Evolutionary conservation across 2,113 vertebrate genomes (phyloP).

Genomic region (Pristiophorus japonicus): DNA sequence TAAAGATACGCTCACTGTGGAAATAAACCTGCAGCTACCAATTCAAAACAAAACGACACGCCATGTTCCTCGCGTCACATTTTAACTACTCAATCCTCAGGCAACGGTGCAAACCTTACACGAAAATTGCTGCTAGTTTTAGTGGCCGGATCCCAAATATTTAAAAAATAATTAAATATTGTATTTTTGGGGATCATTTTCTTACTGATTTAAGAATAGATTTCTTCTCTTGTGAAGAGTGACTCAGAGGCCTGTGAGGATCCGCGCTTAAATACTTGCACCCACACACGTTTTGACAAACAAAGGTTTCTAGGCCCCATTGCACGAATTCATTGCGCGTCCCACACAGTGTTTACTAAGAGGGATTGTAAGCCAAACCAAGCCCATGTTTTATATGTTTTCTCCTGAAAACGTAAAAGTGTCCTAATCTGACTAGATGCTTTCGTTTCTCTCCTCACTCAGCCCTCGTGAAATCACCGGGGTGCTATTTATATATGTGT

Average conservation of each 20-base stretch:
- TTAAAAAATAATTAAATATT: background rate
- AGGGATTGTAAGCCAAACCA: background rate
- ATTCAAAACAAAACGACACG: constrained; percentile 26
- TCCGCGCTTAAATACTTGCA: constrained; percentile 49
- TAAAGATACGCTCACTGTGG: background rate
- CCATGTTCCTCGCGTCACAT: constrained; percentile 29
- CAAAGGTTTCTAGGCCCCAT: constrained; percentile 60
- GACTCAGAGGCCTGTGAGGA: background rate
- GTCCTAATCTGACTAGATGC: background rate
- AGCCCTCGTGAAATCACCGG: background rate
- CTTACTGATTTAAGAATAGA: background rate
- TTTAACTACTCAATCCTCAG: constrained; percentile 28
- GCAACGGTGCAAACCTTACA: background rate
- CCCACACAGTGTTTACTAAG: background rate
- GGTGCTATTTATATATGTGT: background rate
- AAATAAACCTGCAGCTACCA: background rate
- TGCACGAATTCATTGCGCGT: background rate
- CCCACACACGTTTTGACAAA: constrained; percentile 70
- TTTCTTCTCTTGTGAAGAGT: background rate
- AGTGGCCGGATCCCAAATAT: background rate
- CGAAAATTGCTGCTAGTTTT: background rate
- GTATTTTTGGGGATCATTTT: background rate
- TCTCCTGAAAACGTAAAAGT: background rate
- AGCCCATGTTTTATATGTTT: background rate
- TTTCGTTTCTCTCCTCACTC: background rate